Percentiles rank a stretch among this genome's conserved stretches.
Conservation (phyloP, 2,888 invertebrate species). For the Chalcis sispes region DNA sequence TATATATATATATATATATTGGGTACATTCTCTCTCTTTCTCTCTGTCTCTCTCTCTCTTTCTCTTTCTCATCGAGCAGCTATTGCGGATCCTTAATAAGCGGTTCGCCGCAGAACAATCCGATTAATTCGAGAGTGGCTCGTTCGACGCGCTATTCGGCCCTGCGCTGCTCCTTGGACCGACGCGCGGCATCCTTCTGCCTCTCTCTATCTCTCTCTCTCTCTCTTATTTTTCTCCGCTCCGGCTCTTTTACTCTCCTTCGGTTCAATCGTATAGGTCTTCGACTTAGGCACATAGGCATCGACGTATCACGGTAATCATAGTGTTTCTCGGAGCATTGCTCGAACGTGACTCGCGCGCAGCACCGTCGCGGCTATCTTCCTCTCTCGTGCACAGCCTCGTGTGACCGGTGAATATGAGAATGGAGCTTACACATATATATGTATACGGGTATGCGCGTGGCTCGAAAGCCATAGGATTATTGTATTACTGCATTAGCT, state of each 20-base stretch:
- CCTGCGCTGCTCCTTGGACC: not conserved
- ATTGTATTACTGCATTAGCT: not conserved
- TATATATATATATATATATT: too few species aligned
- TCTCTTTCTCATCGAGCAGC: not conserved
- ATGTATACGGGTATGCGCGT: not conserved
- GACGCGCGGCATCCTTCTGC: not conserved
- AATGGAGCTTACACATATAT: not conserved
- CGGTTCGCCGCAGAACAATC: constrained; percentile 73
- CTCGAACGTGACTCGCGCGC: constrained; percentile 71
- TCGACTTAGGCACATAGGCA: constrained; percentile 65
- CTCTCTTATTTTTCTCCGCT: constrained; percentile 4
- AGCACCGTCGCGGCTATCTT: constrained; percentile 47
- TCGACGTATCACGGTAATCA: constrained; percentile 69
- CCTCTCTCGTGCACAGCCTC: not conserved
- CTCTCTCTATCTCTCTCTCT: not conserved
- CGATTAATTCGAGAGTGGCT: constrained; percentile 73
- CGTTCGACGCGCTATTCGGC: constrained; percentile 37
- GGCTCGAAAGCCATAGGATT: not conserved
- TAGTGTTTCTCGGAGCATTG: constrained; percentile 72
- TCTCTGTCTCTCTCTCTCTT: constrained; percentile 39
- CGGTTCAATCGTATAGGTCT: constrained; percentile 48
- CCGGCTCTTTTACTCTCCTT: not conserved
- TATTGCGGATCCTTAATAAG: constrained; percentile 70
- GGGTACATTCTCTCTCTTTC: too few species aligned
- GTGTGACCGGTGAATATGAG: constrained; percentile 19